These are phyloP conservation scores for Speoplatyrhinus poulsoni DNA, from an alignment of 2,113 vertebrate species.

Conservation along the genomic window DNA sequence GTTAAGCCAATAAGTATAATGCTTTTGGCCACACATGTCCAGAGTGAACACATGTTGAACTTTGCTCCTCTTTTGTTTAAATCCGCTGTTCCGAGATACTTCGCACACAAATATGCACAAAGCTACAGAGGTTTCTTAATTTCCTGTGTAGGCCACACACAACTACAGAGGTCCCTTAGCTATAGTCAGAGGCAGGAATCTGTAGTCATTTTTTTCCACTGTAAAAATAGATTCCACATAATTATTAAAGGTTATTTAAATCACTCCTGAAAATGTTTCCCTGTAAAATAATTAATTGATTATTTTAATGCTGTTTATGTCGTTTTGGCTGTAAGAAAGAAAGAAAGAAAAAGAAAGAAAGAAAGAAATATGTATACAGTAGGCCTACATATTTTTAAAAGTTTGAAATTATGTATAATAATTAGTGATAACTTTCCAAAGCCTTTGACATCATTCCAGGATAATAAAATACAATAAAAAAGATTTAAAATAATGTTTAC, in stretches of 20 bases:
- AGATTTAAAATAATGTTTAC: not conserved
- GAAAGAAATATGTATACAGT: not conserved
- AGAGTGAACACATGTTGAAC: slow-evolving; percentile 59
- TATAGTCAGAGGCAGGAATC: slow-evolving; percentile 43
- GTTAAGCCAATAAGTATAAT: slow-evolving; percentile 8
- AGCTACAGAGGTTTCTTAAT: slow-evolving; percentile 80
- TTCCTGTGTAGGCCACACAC: slow-evolving; percentile 82
- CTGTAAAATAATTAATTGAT: slow-evolving; percentile 59
- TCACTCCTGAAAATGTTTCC: slow-evolving; percentile 51
- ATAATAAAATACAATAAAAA: not conserved
- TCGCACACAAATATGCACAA: slow-evolving; percentile 79
- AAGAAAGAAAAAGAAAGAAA: not conserved
- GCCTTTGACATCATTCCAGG: not conserved
- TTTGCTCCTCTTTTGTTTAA: slow-evolving; percentile 75
- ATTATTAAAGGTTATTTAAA: slow-evolving; percentile 34
- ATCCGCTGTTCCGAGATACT: slow-evolving; percentile 75
- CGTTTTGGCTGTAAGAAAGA: not conserved
- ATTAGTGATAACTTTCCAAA: not conserved
- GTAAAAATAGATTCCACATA: slow-evolving; percentile 60
- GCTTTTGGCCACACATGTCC: slow-evolving; percentile 53
- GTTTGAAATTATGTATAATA: not conserved
- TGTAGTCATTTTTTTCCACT: slow-evolving; percentile 55
- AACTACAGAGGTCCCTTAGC: slow-evolving; percentile 59
- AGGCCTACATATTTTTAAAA: no score
- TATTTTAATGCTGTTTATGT: slow-evolving; percentile 20